These are phyloP conservation scores for Chloebia gouldiae DNA, from an alignment of 2,113 vertebrate genomes.

Conservation along the genomic window DNA sequence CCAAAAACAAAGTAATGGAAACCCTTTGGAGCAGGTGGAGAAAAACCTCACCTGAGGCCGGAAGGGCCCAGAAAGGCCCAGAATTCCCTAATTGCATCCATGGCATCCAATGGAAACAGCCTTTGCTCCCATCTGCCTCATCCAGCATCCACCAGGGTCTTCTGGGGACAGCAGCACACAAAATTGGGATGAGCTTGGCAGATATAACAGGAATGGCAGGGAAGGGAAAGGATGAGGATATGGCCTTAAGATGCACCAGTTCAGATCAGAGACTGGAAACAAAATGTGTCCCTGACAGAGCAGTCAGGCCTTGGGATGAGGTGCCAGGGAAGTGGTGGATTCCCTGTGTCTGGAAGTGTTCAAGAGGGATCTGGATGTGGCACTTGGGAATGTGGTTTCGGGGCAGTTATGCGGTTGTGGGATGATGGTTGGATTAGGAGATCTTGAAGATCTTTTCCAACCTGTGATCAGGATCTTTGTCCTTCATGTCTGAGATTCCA, in stretches of 20 bases:
- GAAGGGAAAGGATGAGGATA: background rate
- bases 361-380: background rate
- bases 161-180: background rate
- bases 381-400: background rate
- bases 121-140: background rate
- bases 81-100: background rate
- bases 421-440: background rate
- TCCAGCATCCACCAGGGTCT: rapidly evolving
- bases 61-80: background rate
- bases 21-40: background rate
- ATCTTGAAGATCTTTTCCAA: background rate
- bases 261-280: background rate
- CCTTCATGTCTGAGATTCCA: background rate
- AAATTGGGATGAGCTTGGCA: background rate
- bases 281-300: background rate
- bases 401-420: no score
- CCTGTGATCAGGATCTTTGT: background rate
- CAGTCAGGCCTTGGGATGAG: background rate
- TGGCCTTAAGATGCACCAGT: no score
- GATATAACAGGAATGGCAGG: background rate
- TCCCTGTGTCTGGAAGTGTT: background rate
- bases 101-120: background rate
- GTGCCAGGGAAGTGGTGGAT: background rate
- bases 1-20: background rate
- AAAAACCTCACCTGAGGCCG: background rate